Percentiles rank a stretch among this genome's conserved stretches.
These are phyloP conservation scores for Heliocidaris tuberculata DNA, from an alignment of 35 echinoderm and acorn worm genomes.

Conservation along the genomic window DNA sequence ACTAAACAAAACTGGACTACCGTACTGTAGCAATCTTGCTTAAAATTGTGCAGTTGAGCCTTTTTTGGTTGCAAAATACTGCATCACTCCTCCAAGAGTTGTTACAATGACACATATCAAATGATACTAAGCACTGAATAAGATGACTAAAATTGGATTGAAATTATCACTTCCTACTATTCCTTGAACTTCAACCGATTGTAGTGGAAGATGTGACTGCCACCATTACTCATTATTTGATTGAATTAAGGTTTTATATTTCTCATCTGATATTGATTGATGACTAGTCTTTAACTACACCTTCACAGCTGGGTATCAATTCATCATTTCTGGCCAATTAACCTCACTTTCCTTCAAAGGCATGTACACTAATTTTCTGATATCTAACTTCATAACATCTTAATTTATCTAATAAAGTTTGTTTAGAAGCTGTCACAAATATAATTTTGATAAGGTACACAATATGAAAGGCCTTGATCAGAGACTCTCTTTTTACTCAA, in stretches of 20 bases:
- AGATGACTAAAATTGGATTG: background rate
- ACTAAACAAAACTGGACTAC: too few species aligned
- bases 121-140: too few species aligned
- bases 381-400: background rate
- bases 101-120: too few species aligned
- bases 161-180: background rate
- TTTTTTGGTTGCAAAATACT: too few species aligned
- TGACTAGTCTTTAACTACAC: constrained; percentile 2
- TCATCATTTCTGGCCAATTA: constrained; percentile 2
- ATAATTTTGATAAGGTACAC: too few species aligned
- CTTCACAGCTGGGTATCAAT: background rate
- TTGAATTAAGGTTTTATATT: background rate
- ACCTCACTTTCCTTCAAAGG: background rate
- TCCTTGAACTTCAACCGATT: background rate
- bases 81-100: too few species aligned
- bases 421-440: background rate
- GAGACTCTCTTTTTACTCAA: background rate
- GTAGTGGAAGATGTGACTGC: background rate
- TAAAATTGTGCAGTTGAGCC: too few species aligned
- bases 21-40: too few species aligned
- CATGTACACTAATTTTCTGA: background rate
- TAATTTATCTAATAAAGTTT: background rate
- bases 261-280: constrained; percentile 6
- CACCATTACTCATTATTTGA: background rate
- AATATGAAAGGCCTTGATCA: background rate